Evolutionary conservation across 2,113 vertebrate species (phyloP), one percentile per base, ranked within the genome.

Genomic region (Nestor notabilis): DNA sequence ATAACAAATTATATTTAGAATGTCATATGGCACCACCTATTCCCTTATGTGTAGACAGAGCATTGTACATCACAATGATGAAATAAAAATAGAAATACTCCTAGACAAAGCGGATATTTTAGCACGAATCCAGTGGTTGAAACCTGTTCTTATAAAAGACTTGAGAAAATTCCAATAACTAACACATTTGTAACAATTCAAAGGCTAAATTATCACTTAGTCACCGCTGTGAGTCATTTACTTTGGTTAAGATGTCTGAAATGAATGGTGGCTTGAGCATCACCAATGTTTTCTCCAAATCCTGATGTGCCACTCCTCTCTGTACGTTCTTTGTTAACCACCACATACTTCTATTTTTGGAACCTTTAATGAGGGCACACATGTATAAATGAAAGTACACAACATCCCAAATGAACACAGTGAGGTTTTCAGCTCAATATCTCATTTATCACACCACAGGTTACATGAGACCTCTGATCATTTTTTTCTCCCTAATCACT

Each of bases 351-450:
- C 92, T 90, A 91, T 89, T 92, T 95, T 53, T 69, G 56, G 87
- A 65, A 41, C 46, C 44, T 43, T 84, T 92, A 96, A 95, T 60
- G 89, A 96, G 87, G 91, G 27, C 83, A 79, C 15, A 18, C 33
- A 39, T 37, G 35, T 61, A 71, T 18, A 93, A 91, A 75, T 64
- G 55, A 43, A 95, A 68, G 24, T n/a, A 47, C 69, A 37, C 24
- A 71, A 76, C 21, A 84, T 89, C 90, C 86, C 95, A 82, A 84
- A 89, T 84, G 81, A 92, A 76, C 47, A 41, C 18, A 71, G 44
- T 10, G 28, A 92, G 58, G 17, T 52, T 92, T 83, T 90, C 72
- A 4, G 5, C 56, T 92, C 44, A 14, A 8, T 64, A 28, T 55
- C 64, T 92, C 64, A 91, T 83, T 85, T 84, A 41, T 76, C 60